Conservation (phyloP, 2,888 invertebrate genomes). For the Adineta ricciae region DNA sequence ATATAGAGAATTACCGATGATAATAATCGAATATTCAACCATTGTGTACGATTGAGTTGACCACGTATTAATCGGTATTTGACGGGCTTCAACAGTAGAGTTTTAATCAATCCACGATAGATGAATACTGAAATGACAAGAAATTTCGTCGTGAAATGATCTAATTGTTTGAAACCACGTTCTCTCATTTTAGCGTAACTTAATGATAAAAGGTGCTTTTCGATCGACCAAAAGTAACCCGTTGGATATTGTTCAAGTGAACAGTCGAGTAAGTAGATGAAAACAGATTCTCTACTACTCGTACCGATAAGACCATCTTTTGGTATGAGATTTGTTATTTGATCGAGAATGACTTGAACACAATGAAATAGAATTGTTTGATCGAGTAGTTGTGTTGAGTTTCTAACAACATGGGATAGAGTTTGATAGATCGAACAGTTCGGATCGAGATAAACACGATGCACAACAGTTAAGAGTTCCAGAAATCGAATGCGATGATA, state of each 20-base stretch:
- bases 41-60: conserved; percentile 34
- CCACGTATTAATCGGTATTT: conserved; percentile 42
- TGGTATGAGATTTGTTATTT: not conserved
- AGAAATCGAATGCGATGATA: not conserved
- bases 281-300: not conserved
- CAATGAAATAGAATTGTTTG: not conserved
- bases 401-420: not conserved
- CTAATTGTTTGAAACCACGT: not conserved
- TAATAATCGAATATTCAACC: not conserved
- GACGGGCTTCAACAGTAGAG: conserved; percentile 42
- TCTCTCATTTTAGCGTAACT: not conserved
- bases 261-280: not conserved
- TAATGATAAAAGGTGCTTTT: not conserved
- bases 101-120: conserved; percentile 10
- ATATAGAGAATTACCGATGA: not conserved
- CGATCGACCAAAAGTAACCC: not conserved
- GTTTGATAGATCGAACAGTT: not conserved
- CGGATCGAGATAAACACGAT: conserved; percentile 16
- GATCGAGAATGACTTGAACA: not conserved
- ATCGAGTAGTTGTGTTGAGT: not conserved
- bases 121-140: not conserved
- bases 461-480: conserved; percentile 2
- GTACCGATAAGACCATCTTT: not conserved
- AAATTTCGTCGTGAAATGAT: conserved; percentile 15
- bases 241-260: conserved; percentile 1